A percentile compares a stretch with the other conserved stretches of the same genome.
phyloP scores from a whole-genome alignment of 2,888 invertebrate species.

The Drosophila nr. perissopoda region DNA sequence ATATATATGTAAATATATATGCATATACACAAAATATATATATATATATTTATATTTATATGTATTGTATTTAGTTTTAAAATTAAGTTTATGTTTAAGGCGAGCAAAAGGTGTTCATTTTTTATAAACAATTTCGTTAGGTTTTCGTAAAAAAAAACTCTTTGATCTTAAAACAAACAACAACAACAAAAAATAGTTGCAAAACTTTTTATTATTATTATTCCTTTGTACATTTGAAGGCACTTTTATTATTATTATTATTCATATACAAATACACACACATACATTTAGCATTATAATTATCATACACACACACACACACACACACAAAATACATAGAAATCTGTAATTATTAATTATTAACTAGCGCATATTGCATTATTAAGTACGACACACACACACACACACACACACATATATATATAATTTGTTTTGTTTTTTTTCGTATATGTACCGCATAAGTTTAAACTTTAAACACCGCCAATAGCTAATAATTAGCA shows the following conservation, averaged over 20 bases:
- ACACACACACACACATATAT: conserved; percentile 6
- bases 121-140: conserved; percentile 26
- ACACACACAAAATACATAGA: conserved; percentile 19
- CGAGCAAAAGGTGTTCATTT: conserved; percentile 52
- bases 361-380: conserved; percentile 61
- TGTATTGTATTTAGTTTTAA: conserved; percentile 58
- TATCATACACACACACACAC: conserved; percentile 21
- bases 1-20: conserved; percentile 7
- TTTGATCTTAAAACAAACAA: conserved; percentile 27
- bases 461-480: conserved; percentile 80
- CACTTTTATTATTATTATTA: conserved; percentile 56
- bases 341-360: conserved; percentile 59
- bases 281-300: conserved; percentile 43
- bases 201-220: conserved; percentile 1
- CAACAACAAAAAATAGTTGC: background rate
- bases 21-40: conserved; percentile 15
- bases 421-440: conserved; percentile 54
- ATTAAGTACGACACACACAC: conserved; percentile 44
- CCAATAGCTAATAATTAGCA: conserved; percentile 81
- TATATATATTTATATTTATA: conserved; percentile 36
- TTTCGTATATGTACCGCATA: conserved; percentile 58
- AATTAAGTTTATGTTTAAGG: conserved; percentile 31
- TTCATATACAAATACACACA: conserved; percentile 34
- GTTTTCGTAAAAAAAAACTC: conserved; percentile 1
- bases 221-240: conserved; percentile 62